Evolutionary conservation across 2,113 vertebrate genomes (phyloP), one percentile per base, ranked within the genome.

Genomic region (Catharus minimus): DNA sequence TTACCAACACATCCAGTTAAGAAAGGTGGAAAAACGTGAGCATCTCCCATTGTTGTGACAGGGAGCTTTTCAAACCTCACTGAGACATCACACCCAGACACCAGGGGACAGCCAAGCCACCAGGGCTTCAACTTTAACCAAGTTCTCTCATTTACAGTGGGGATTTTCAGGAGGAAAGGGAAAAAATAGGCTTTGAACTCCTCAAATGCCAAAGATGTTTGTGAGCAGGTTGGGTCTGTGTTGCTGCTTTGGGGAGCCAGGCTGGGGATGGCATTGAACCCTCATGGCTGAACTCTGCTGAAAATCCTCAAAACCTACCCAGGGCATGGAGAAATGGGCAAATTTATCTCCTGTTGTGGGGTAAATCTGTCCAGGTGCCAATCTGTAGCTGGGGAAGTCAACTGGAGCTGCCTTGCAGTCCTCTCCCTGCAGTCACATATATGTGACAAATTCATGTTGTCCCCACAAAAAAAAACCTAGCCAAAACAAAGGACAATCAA

Each of bases 141-240:
- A 28, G 9, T 14, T 36, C 32, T 80, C 30, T 1, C 1, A 44
- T 58, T 52, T 41, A 72, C 77, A 38, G n/a, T 2, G 1, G 26
- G 19, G 26, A n/a, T 65, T 82, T 92, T 79, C 33, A 61, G 78
- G 13, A 82, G 36, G 33, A 21, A 39, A 82, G 55, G n/a, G 10
- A 75, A 86, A 50, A 50, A 82, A n/a, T n/a, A n/a, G n/a, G n/a
- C n/a, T n/a, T n/a, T n/a, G n/a, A n/a, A n/a, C n/a, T n/a, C n/a
- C n/a, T n/a, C n/a, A n/a, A n/a, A 43, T 1, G 2, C 71, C 41
- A 43, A 33, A 44, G 0, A 1, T 15, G 7, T 87, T 32, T 79
- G 69, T 0, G 15, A 75, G 24, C 57, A 56, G 28, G 9, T 32
- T 79, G 80, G 50, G 41, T 61, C 52, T 36, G 47, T 22, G 56